Evolutionary conservation across 2,797 vertebrate genomes (phyloP).

Genomic region (Sylvilagus floridanus): DNA sequence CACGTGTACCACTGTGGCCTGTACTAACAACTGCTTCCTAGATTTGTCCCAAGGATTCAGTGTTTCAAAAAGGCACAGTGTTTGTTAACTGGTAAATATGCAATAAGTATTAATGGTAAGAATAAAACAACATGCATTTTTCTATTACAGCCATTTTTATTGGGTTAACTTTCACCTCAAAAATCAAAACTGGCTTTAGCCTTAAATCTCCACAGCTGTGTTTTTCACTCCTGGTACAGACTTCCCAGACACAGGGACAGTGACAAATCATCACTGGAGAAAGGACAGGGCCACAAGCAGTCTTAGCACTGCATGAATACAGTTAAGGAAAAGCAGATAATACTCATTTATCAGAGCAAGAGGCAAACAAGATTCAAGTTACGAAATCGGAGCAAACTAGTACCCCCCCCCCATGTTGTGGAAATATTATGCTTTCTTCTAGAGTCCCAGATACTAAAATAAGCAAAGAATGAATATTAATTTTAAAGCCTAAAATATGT

Average conservation of each 20-base stretch:
- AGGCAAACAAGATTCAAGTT: background rate
- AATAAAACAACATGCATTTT: conserved; percentile 50
- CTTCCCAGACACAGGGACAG: background rate
- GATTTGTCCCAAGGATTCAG: background rate
- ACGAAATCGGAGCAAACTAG: background rate
- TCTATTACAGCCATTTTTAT: conserved; percentile 28
- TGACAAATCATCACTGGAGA: background rate
- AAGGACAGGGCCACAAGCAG: background rate
- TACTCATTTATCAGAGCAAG: conserved; percentile 1
- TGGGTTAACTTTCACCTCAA: conserved; percentile 47
- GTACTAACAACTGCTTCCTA: background rate
- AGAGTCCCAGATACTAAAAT: conserved; percentile 18
- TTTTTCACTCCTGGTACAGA: conserved; percentile 48
- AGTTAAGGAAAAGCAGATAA: background rate
- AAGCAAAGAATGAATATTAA: conserved; percentile 9
- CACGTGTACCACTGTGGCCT: background rate
- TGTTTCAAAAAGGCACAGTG: background rate
- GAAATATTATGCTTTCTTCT: background rate
- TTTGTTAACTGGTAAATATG: conserved; percentile 19
- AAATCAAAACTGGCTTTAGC: background rate
- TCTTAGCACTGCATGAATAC: background rate
- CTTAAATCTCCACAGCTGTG: background rate
- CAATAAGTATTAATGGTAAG: conserved; percentile 37
- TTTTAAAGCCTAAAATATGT: conserved; percentile 8
- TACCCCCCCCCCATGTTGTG: background rate